Percentiles rank a stretch among this genome's conserved stretches.
Conservation (phyloP, 2,888 invertebrate genomes). For the Phyllotreta striolata region DNA sequence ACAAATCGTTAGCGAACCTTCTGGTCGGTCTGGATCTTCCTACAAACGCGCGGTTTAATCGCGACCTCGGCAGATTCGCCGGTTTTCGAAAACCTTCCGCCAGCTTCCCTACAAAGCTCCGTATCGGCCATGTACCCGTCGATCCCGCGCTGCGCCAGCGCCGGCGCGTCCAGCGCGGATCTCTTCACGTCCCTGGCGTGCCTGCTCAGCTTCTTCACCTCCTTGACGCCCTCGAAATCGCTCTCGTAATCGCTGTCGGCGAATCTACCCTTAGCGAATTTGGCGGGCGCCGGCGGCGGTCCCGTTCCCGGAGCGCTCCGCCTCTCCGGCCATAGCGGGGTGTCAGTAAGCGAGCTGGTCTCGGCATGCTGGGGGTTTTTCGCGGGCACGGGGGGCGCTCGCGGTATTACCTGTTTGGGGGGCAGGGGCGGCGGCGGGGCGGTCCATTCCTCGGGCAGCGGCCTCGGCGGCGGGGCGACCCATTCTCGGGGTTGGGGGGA, state of each 20-base stretch:
- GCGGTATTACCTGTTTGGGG: slow-evolving; percentile 59
- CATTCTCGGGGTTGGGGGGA: slow-evolving; percentile 26
- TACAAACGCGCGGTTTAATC: slow-evolving; percentile 49
- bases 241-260: slow-evolving; percentile 75
- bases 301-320: slow-evolving; percentile 58
- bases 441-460: slow-evolving; percentile 65
- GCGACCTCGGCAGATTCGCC: slow-evolving; percentile 51
- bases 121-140: slow-evolving; percentile 74
- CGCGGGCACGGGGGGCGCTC: slow-evolving; percentile 60
- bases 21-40: slow-evolving; percentile 56
- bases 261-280: slow-evolving; percentile 66
- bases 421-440: slow-evolving; percentile 63
- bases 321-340: slow-evolving; percentile 57
- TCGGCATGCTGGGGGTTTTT: slow-evolving; percentile 51
- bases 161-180: slow-evolving; percentile 39
- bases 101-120: slow-evolving; percentile 55
- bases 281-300: slow-evolving; percentile 67
- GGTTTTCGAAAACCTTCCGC: slow-evolving; percentile 53
- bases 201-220: slow-evolving; percentile 54
- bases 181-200: slow-evolving; percentile 51
- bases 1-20: slow-evolving; percentile 57
- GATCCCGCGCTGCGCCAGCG: slow-evolving; percentile 28
- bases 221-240: slow-evolving; percentile 64
- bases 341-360: slow-evolving; percentile 51
- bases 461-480: slow-evolving; percentile 56